Evolutionary conservation across 2,888 invertebrate species (phyloP).

Genomic region (Ophion ellenae): DNA sequence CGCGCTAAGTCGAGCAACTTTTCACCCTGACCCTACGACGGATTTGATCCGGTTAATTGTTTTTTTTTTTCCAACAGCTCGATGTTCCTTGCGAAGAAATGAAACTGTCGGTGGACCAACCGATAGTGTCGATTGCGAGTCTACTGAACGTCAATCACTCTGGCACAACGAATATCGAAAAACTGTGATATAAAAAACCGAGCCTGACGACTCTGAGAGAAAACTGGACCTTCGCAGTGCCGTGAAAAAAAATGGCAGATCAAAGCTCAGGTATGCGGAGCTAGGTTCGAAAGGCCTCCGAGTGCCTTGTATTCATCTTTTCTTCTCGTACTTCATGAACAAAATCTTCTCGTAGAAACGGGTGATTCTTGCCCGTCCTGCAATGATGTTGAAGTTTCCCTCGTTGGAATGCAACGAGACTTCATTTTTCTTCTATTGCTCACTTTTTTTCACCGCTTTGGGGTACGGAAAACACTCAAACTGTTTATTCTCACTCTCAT

Average conservation of each 20-base stretch:
- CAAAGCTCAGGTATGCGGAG: not conserved
- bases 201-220: not conserved
- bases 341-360: slow-evolving; percentile 27
- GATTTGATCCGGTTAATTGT: slow-evolving; percentile 6
- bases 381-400: not conserved
- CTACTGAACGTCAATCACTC: not conserved
- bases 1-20: slow-evolving; percentile 15
- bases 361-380: not conserved
- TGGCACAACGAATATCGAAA: not conserved
- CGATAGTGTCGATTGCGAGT: not conserved
- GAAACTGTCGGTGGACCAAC: not conserved
- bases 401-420: too few relatives aligned
- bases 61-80: not conserved
- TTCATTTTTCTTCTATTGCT: too few relatives aligned
- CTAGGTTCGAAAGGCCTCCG: not conserved
- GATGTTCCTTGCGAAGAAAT: not conserved
- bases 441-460: too few relatives aligned
- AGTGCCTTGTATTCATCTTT: not conserved
- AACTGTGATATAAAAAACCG: not conserved
- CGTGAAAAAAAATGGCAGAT: not conserved
- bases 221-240: not conserved
- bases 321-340: slow-evolving; percentile 14
- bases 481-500: too few relatives aligned
- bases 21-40: not conserved
- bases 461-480: too few relatives aligned